Percentiles rank a stretch among this genome's conserved stretches.
Evolutionary conservation across 2,113 vertebrate genomes (phyloP).

Genomic region (Stictonetta naevosa): DNA sequence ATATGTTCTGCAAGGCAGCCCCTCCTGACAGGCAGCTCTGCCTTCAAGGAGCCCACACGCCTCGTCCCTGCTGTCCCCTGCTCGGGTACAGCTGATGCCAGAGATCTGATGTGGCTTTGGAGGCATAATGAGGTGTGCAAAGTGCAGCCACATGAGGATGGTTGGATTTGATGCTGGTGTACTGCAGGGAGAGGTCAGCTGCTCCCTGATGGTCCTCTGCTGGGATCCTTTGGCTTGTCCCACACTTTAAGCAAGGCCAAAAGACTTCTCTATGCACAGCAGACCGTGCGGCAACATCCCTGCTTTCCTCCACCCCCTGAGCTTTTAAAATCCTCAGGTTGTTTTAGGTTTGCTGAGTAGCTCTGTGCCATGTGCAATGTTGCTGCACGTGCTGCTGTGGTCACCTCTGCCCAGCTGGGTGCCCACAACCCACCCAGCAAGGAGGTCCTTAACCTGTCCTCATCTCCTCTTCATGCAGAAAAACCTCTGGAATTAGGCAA

Average conservation of each 20-base stretch:
- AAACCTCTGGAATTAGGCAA: not conserved
- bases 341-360: not conserved
- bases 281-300: not conserved
- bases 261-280: not conserved
- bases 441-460: not conserved
- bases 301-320: not conserved
- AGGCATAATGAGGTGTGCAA: not conserved
- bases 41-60: not conserved
- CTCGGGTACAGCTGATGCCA: not conserved
- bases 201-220: not conserved
- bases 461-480: not conserved
- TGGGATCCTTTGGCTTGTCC: not conserved
- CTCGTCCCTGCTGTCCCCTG: not conserved
- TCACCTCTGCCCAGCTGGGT: not conserved
- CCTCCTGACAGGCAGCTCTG: not conserved
- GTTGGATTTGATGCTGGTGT: not conserved
- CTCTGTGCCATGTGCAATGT: not conserved
- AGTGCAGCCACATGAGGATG: not conserved
- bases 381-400: not conserved
- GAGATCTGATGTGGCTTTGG: not conserved
- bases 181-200: not conserved
- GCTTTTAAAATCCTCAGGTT: not conserved
- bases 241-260: not conserved
- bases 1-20: not conserved
- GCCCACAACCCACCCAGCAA: not conserved